Evolutionary conservation across 2,113 vertebrate species (phyloP).

Genomic region (Ondatra zibethicus): DNA sequence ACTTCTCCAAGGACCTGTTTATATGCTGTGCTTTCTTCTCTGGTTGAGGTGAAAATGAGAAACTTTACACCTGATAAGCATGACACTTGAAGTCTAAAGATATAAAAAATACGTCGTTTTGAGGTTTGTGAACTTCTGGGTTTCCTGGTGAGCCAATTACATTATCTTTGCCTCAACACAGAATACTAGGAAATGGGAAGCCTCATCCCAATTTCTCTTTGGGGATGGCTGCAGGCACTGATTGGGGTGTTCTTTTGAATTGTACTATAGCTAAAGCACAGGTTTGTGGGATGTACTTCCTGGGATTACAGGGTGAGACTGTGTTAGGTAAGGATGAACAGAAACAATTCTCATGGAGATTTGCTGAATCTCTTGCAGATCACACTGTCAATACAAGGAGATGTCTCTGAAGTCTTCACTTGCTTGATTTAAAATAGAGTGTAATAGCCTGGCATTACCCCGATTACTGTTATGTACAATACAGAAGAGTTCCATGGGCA

Average conservation of each 20-base stretch:
- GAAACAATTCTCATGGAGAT: slow-evolving; percentile 42
- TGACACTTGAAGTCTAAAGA: not conserved
- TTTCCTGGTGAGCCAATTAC: not conserved
- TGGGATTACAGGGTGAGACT: slow-evolving; percentile 4
- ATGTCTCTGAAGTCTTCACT: slow-evolving; percentile 29
- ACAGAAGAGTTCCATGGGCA: slow-evolving; percentile 2
- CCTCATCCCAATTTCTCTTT: fast-evolving
- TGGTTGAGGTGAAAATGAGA: slow-evolving; percentile 1
- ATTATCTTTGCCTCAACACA: slow-evolving; percentile 38
- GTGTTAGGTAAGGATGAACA: slow-evolving; percentile 50
- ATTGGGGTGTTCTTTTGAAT: not conserved
- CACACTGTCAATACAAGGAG: not conserved
- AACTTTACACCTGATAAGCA: not conserved
- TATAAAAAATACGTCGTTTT: not conserved
- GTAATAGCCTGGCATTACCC: slow-evolving; percentile 38
- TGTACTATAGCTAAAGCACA: not conserved
- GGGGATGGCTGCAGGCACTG: not conserved
- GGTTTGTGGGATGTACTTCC: slow-evolving; percentile 23
- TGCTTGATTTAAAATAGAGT: slow-evolving; percentile 51
- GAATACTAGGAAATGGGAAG: slow-evolving; percentile 45
- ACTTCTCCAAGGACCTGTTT: not conserved
- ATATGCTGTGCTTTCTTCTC: not conserved
- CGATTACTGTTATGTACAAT: slow-evolving; percentile 57
- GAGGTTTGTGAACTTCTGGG: slow-evolving; percentile 35
- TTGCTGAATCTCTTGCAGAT: not conserved